These are phyloP conservation scores for Penaeus vannamei DNA, from an alignment of 1,140 invertebrate genomes.

Conservation along the genomic window DNA sequence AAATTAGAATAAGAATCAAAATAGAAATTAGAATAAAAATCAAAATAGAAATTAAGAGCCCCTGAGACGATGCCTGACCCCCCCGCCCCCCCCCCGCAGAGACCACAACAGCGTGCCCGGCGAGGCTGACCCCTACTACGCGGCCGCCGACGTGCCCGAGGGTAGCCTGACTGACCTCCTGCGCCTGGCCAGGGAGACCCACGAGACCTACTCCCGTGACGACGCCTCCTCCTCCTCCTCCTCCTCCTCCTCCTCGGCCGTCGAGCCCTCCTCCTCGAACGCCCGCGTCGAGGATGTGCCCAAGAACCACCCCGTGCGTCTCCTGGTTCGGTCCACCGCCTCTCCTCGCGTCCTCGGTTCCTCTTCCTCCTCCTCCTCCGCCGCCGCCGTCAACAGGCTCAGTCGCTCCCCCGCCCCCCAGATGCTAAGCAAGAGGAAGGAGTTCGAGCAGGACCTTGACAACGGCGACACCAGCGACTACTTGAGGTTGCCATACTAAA, in stretches of 20 bases:
- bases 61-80: background rate
- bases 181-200: conserved; percentile 35
- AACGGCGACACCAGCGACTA: conserved; percentile 56
- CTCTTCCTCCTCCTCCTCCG: conserved; percentile 1
- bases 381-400: background rate
- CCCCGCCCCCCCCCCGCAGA: background rate
- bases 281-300: background rate
- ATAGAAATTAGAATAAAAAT: too few species aligned
- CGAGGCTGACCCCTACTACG: background rate
- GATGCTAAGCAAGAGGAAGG: conserved; percentile 47
- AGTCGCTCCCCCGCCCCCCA: conserved; percentile 34
- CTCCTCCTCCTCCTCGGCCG: background rate
- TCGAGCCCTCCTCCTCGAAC: background rate
- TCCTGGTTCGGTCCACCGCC: conserved; percentile 35
- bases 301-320: conserved; percentile 56
- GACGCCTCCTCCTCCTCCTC: background rate
- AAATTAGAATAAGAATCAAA: too few species aligned
- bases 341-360: background rate
- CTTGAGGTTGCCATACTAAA: conserved; percentile 55
- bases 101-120: conserved; percentile 49
- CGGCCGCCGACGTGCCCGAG: conserved; percentile 1
- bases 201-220: background rate
- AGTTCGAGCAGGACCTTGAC: conserved; percentile 59
- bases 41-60: background rate
- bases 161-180: conserved; percentile 40